phyloP scores from a whole-genome alignment of 2,888 invertebrate genomes.

The Luperina testacea region DNA sequence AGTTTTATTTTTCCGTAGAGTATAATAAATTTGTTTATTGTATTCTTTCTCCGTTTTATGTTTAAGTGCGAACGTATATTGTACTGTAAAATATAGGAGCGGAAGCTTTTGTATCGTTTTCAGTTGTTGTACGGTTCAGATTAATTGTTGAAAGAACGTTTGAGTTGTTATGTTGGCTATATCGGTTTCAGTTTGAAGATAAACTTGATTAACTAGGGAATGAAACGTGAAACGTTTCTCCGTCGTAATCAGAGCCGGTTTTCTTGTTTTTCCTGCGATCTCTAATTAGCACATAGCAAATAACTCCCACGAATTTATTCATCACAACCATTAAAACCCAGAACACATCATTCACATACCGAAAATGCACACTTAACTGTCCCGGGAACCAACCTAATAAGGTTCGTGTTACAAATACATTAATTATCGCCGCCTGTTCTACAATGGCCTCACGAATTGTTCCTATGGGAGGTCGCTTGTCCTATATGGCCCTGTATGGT shows the following conservation, averaged over 20 bases:
- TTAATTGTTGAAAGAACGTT: conserved; percentile 32
- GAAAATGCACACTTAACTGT: conserved; percentile 55
- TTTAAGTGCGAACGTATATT: conserved; percentile 56
- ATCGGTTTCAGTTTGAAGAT: conserved; percentile 34
- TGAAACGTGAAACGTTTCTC: conserved; percentile 12
- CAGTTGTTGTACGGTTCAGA: conserved; percentile 28
- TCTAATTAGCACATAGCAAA: conserved; percentile 20
- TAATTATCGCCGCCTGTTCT: conserved; percentile 72
- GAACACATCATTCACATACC: conserved; percentile 48
- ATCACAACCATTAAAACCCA: conserved; percentile 32
- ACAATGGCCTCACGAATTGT: conserved; percentile 68
- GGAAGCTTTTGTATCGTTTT: conserved; percentile 50
- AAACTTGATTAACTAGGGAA: conserved; percentile 38
- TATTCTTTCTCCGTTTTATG: conserved; percentile 61
- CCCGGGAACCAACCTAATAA: conserved; percentile 68
- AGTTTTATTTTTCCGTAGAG: conserved; percentile 62
- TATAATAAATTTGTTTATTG: conserved; percentile 68
- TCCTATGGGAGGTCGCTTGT: conserved; percentile 65
- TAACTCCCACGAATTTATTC: conserved; percentile 32
- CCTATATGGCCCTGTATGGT: conserved; percentile 48
- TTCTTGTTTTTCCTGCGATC: conserved; percentile 15
- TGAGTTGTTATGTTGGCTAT: conserved; percentile 10
- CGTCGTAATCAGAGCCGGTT: conserved; percentile 8
- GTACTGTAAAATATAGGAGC: conserved; percentile 49
- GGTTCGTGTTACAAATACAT: conserved; percentile 79